These are phyloP conservation scores for Crotophaga sulcirostris DNA, from an alignment of 2,113 vertebrate genomes.

Conservation along the genomic window DNA sequence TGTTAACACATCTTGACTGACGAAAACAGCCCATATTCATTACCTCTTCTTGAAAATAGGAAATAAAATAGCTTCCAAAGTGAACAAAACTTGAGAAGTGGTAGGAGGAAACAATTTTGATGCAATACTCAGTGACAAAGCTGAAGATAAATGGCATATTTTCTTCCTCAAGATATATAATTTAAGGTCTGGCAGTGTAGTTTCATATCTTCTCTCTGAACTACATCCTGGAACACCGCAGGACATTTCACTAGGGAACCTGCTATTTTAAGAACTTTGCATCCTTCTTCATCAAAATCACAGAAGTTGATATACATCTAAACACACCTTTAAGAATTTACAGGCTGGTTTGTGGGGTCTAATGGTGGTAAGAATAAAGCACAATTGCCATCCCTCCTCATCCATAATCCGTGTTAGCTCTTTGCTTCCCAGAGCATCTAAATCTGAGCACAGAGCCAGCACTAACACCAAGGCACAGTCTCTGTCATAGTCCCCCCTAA, in stretches of 20 bases:
- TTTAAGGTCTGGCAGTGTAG: neutral
- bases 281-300: neutral
- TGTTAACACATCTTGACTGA: neutral
- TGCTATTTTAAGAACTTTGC: neutral
- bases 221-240: neutral
- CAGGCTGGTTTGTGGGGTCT: neutral
- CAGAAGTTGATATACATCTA: neutral
- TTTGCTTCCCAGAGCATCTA: neutral
- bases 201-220: neutral
- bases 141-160: neutral
- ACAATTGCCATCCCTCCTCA: neutral
- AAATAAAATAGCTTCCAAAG: neutral
- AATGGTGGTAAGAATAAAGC: neutral
- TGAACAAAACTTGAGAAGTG: neutral
- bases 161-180: neutral
- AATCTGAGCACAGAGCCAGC: neutral
- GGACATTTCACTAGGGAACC: neutral
- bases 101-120: neutral
- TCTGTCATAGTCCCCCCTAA: neutral
- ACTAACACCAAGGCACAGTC: too few relatives aligned
- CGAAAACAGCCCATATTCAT: neutral
- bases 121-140: neutral
- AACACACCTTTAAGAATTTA: neutral
- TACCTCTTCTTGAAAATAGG: neutral
- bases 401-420: neutral